phyloP scores from a whole-genome alignment of 2,888 invertebrate species.

The Hirtodrosophila alboralis region DNA sequence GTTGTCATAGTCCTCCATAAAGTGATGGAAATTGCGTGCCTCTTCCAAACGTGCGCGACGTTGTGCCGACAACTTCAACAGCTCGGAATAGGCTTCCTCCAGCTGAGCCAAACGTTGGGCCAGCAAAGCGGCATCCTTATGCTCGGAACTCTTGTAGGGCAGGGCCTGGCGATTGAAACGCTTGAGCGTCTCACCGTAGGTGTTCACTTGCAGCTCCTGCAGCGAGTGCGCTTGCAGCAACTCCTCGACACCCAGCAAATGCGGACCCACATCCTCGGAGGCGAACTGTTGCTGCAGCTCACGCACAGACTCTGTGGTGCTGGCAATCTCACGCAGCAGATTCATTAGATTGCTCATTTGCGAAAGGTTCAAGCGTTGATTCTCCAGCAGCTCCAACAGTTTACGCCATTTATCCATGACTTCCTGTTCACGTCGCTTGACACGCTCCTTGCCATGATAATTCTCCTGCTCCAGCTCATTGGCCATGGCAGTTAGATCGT shows the following conservation, averaged over 20 bases:
- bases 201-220: constrained; percentile 95
- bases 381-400: constrained; percentile 92
- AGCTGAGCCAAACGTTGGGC: constrained; percentile 90
- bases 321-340: constrained; percentile 95
- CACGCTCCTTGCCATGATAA: constrained; percentile 94
- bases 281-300: constrained; percentile 90
- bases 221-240: constrained; percentile 96
- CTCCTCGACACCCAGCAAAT: constrained; percentile 97
- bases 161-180: constrained; percentile 89
- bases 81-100: constrained; percentile 90
- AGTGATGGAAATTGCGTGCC: constrained; percentile 96
- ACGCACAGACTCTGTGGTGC: constrained; percentile 91
- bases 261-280: constrained; percentile 95
- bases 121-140: constrained; percentile 86
- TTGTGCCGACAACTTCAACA: constrained; percentile 84
- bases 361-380: constrained; percentile 90
- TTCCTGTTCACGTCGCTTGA: constrained; percentile 86
- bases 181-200: constrained; percentile 93
- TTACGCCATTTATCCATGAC: constrained; percentile 95
- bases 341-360: constrained; percentile 94
- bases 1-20: constrained; percentile 98
- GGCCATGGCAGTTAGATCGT: constrained; percentile 96
- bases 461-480: constrained; percentile 95
- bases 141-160: constrained; percentile 86
- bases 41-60: constrained; percentile 94